Base-by-base conservation (phyloP, 1,140 invertebrate species). In the Geopemphigus sp. region DNA sequence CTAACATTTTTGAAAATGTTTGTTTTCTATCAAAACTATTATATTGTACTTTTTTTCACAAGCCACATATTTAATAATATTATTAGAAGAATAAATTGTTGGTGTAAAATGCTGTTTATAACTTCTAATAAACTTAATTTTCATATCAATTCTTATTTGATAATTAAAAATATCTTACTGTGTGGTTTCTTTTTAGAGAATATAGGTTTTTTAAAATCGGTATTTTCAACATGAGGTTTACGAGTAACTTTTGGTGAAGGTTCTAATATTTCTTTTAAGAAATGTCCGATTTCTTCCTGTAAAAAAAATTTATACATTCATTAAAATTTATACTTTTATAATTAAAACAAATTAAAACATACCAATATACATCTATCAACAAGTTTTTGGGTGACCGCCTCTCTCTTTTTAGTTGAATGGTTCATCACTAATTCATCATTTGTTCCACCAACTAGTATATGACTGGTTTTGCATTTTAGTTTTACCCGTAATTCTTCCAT, bases 361-460 rank as follows among this genome's bases (percentile, higher is more conserved):
- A 78, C 74, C 45, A 78, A 78, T 63, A 78, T 39, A 63, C 74
- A 78, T 78, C 74, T 47, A 14, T 78, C 74, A 50, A 78, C 74
- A n/a, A 78, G 32, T 63, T 78, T 78, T 78, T 78, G 74, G 6
- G 74, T 78, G 5, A 78, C 56, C 32, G 56, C 74, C 14, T 78
- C 74, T 78, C 17, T 78, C 39, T 47, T 78, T 45, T 78, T 78
- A n/a, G 74, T 78, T 50, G 74, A n/a, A 78, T 78, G 74, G 26
- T 78, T 78, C 32, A 78, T 47, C 1, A 78, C 39, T 14, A 78
- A 63, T 14, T 78, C 74, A 63, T 78, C 74, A 61, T 78, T 59
- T 19, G 74, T 56, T 26, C 74, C 74, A 47, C 74, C 74, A 26
- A 78, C 74, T 63, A 78, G 17, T 24, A 78, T 29, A 53, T 78